A percentile compares a stretch with the other conserved stretches of the same genome.
phyloP scores from a whole-genome alignment of 1,140 invertebrate genomes.

The Drosophila ogumai region DNA sequence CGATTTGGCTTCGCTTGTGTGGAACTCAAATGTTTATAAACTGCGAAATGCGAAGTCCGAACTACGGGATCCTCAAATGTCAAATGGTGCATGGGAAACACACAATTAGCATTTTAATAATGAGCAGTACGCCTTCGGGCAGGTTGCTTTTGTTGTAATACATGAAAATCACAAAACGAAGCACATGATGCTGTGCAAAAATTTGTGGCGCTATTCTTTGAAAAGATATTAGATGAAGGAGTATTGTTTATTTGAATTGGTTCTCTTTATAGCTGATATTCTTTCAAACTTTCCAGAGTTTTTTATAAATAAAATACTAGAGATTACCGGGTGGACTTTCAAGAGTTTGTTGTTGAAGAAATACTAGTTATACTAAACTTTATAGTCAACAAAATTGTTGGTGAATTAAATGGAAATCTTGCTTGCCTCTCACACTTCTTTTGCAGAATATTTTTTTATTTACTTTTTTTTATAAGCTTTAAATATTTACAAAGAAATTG shows the following conservation, averaged over 20 bases:
- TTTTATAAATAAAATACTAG: constrained; percentile 1
- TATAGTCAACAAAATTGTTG: background rate
- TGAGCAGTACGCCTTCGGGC: background rate
- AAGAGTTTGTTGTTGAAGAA: background rate
- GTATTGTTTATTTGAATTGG: constrained; percentile 12
- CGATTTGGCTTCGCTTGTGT: constrained; percentile 5
- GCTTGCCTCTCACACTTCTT: no score
- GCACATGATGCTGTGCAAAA: background rate
- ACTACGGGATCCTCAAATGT: constrained; percentile 22
- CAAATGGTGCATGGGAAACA: constrained; percentile 45
- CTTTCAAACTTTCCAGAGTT: background rate
- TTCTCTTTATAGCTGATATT: background rate
- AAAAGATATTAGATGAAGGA: background rate
- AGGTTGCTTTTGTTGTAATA: constrained; percentile 18
- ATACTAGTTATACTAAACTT: background rate
- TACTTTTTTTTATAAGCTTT: no score
- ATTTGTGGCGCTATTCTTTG: constrained; percentile 2
- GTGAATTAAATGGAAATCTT: background rate
- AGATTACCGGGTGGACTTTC: background rate
- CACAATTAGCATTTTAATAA: constrained; percentile 38
- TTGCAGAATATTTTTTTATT: no score
- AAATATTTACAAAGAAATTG: no score
- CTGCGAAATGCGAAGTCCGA: constrained; percentile 13
- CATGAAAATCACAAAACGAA: constrained; percentile 11
- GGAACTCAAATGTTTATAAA: constrained; percentile 25